phyloP scores from a whole-genome alignment of 1,140 invertebrate species.

The Drosophila varians region DNA sequence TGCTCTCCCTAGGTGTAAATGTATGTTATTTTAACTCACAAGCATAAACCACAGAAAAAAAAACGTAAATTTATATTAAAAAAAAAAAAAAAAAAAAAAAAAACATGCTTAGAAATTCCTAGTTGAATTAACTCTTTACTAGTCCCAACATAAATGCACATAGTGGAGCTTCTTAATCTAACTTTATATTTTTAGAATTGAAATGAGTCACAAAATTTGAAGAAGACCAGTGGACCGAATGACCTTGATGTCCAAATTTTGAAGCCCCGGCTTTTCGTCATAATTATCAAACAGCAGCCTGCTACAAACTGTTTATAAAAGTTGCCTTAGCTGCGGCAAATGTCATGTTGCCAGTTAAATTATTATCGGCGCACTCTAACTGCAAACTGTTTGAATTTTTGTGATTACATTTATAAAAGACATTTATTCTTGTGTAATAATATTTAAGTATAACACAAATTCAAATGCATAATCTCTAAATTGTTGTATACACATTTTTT shows the following conservation, averaged over 20 bases:
- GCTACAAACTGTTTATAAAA: constrained; percentile 52
- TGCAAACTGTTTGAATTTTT: constrained; percentile 23
- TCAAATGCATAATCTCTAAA: constrained; percentile 19
- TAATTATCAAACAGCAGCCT: constrained; percentile 30
- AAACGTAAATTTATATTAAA: constrained; percentile 30
- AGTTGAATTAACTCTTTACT: constrained; percentile 78
- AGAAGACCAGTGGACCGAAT: constrained; percentile 1
- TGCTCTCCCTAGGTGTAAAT: constrained; percentile 66
- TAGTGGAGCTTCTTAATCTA: constrained; percentile 41
- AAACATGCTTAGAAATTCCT: constrained; percentile 68
- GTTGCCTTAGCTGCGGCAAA: constrained; percentile 64
- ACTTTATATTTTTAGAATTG: constrained; percentile 35
- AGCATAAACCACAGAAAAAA: constrained; percentile 28
- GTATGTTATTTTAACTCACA: constrained; percentile 47
- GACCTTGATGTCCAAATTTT: too few relatives aligned
- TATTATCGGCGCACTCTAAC: constrained; percentile 47
- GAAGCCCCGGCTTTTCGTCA: too few relatives aligned
- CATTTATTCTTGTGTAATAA: constrained; percentile 69
- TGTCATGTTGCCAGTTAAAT: not conserved
- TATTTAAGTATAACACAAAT: constrained; percentile 53
- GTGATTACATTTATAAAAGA: constrained; percentile 35
- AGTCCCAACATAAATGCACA: constrained; percentile 66
- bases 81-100: constrained; percentile 35
- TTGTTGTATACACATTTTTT: constrained; percentile 14
- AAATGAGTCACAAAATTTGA: constrained; percentile 48